phyloP scores from a whole-genome alignment of 2,113 vertebrate species.

The Myiagra hebetior region DNA sequence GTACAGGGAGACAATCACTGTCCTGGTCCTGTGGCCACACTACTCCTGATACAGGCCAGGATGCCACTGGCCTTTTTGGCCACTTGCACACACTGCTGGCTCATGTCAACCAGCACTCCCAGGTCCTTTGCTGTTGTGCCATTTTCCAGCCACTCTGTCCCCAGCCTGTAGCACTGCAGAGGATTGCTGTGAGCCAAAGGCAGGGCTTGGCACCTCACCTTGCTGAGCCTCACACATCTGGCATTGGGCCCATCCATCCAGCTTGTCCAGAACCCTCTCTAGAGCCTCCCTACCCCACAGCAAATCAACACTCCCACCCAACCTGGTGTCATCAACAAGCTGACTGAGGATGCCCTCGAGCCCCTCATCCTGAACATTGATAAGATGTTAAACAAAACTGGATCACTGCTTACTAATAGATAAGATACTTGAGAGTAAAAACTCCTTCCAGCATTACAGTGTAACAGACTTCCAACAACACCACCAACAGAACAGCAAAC shows the following conservation, averaged over 20 bases:
- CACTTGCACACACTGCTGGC: neutral
- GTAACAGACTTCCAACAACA: neutral
- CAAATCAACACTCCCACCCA: neutral
- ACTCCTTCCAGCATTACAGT: neutral
- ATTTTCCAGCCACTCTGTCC: neutral
- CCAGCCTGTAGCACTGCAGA: neutral
- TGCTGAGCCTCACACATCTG: accelerated
- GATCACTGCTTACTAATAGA: neutral
- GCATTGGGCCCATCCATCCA: accelerated
- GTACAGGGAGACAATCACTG: accelerated
- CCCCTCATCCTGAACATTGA: neutral
- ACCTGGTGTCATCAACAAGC: neutral
- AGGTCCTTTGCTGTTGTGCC: neutral
- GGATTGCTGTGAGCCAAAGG: neutral
- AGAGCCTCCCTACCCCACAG: neutral
- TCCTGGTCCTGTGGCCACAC: neutral
- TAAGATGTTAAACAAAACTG: neutral
- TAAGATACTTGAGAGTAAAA: neutral
- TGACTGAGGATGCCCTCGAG: neutral
- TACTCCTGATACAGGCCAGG: neutral
- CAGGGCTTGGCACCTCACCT: neutral
- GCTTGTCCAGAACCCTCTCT: neutral
- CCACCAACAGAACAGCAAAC: neutral
- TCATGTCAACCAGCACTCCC: neutral
- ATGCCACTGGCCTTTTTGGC: neutral